These are phyloP conservation scores for Pungitius pungitius DNA, from an alignment of 2,113 vertebrate species.

Conservation along the genomic window DNA sequence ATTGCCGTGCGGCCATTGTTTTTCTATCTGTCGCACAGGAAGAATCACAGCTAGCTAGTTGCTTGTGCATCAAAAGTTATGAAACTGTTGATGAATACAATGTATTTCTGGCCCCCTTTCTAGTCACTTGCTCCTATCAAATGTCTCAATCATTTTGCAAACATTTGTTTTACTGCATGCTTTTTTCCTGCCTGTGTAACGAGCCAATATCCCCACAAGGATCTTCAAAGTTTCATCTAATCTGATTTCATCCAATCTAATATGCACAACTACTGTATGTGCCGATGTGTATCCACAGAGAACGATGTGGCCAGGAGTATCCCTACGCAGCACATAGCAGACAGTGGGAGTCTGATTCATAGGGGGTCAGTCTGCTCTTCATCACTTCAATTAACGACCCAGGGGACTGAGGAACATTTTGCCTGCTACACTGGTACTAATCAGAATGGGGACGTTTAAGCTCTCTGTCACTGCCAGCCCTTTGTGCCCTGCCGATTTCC, in stretches of 20 bases:
- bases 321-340: constrained; percentile 57
- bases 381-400: constrained; percentile 80
- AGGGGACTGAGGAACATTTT: constrained; percentile 61
- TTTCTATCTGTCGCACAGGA: constrained; percentile 11
- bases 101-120: not conserved
- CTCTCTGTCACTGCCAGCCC: constrained; percentile 65
- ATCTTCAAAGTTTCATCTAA: constrained; percentile 49
- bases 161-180: constrained; percentile 2
- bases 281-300: constrained; percentile 38
- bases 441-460: constrained; percentile 70
- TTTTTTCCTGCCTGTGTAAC: constrained; percentile 10
- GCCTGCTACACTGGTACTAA: constrained; percentile 70
- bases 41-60: constrained; percentile 17
- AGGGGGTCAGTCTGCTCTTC: constrained; percentile 65
- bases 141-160: not conserved
- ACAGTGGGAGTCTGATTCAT: constrained; percentile 75
- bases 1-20: not conserved
- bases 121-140: not conserved
- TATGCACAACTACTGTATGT: constrained; percentile 21
- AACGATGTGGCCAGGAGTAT: constrained; percentile 52
- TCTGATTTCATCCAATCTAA: constrained; percentile 36
- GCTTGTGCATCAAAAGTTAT: not conserved
- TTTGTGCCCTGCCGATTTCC: constrained; percentile 58
- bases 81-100: constrained; percentile 2
- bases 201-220: constrained; percentile 17